Evolutionary conservation across 1,140 invertebrate species (phyloP).

Genomic region (Hypothenemus hampei): DNA sequence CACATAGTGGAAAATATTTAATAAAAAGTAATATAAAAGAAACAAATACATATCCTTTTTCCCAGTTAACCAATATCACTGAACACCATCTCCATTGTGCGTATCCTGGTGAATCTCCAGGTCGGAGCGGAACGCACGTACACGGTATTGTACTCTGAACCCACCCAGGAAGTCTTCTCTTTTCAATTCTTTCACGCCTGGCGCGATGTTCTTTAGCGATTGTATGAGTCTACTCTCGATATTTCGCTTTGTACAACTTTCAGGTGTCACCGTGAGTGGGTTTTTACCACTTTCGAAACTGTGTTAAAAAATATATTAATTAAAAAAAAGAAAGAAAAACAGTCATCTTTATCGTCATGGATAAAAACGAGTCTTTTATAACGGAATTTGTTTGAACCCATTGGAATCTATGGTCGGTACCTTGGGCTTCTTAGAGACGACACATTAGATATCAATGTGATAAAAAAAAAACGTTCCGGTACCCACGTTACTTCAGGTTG

Average conservation of each 20-base stretch:
- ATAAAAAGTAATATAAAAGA: too few relatives aligned
- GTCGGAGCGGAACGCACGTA: slow-evolving; percentile 9
- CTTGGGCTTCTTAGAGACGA: slow-evolving; percentile 8
- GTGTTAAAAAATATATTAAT: too few relatives aligned
- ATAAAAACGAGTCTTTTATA: too few relatives aligned
- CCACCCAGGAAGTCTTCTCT: slow-evolving; percentile 17
- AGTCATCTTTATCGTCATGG: too few relatives aligned
- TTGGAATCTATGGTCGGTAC: too few relatives aligned
- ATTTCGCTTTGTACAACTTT: background rate
- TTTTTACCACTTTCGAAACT: too few relatives aligned
- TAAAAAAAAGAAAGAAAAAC: too few relatives aligned
- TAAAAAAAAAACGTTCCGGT: slow-evolving; percentile 7
- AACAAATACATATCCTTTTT: background rate
- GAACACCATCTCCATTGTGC: slow-evolving; percentile 10
- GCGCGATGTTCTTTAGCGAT: background rate
- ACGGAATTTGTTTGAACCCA: too few relatives aligned
- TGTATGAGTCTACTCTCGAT: background rate
- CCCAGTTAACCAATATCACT: slow-evolving; percentile 3
- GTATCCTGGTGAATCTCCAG: slow-evolving; percentile 4
- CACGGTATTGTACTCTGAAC: background rate
- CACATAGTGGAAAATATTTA: too few relatives aligned
- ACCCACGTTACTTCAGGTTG: slow-evolving; percentile 12
- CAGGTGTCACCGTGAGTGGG: too few relatives aligned
- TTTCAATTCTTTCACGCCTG: slow-evolving; percentile 13
- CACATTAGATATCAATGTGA: slow-evolving; percentile 15